Evolutionary conservation across 30 jellyfish, hydroid and myxozoan species (phyloP).

Genomic region (Turritopsis rubra): DNA sequence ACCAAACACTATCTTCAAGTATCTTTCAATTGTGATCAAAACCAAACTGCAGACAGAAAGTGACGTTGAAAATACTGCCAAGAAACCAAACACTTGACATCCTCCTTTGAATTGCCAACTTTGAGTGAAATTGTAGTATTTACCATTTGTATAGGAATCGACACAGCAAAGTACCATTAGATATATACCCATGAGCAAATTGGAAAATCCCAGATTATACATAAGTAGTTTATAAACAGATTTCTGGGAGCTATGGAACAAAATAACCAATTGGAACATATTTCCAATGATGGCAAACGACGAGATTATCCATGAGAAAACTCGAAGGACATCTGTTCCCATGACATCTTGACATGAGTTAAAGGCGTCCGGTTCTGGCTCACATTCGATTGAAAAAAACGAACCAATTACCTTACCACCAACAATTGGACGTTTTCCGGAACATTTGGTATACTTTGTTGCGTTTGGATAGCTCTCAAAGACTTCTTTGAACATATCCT

Average conservation of each 20-base stretch:
- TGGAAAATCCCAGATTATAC: constrained; percentile 88
- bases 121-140: constrained; percentile 74
- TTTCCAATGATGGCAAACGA: constrained; percentile 80
- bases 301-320: constrained; percentile 83
- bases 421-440: constrained; percentile 40
- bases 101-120: constrained; percentile 90
- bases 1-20: constrained; percentile 64
- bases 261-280: constrained; percentile 49
- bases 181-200: constrained; percentile 74
- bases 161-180: constrained; percentile 64
- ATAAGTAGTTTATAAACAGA: constrained; percentile 75
- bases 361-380: constrained; percentile 90
- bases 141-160: constrained; percentile 78
- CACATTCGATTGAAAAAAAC: constrained; percentile 21
- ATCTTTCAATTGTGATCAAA: constrained; percentile 75
- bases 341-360: constrained; percentile 91
- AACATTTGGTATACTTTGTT: constrained; percentile 26
- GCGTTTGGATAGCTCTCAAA: constrained; percentile 22
- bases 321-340: constrained; percentile 75
- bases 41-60: constrained; percentile 75
- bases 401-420: not conserved
- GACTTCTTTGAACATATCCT: constrained; percentile 39
- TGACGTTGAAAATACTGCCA: constrained; percentile 81
- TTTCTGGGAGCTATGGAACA: constrained; percentile 59
- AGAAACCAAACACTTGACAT: constrained; percentile 85